phyloP scores from a whole-genome alignment of 2,888 invertebrate species.

The Asteroscopus sphinx region DNA sequence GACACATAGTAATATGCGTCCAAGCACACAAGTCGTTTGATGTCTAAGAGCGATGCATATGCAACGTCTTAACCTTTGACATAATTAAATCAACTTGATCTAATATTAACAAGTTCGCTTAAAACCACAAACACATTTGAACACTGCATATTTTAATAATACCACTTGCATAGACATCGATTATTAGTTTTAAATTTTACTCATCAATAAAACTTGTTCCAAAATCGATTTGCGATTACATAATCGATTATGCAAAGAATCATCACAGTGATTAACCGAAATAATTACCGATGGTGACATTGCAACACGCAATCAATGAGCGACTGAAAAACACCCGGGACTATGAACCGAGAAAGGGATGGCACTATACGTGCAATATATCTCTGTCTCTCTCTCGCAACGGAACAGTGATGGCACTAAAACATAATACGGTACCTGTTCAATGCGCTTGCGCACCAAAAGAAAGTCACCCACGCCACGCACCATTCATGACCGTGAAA shows the following conservation, averaged over 20 bases:
- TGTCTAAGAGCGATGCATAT: not conserved
- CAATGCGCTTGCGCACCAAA: slow-evolving; percentile 61
- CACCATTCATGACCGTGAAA: slow-evolving; percentile 84
- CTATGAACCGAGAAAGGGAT: too few relatives aligned
- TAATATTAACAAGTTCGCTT: slow-evolving; percentile 6
- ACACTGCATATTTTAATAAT: not conserved
- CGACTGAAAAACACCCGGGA: slow-evolving; percentile 55
- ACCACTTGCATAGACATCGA: not conserved
- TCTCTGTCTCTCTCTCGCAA: too few relatives aligned
- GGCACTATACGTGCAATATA: too few relatives aligned
- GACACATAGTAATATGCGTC: too few relatives aligned
- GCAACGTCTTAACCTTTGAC: slow-evolving; percentile 31
- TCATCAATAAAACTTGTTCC: slow-evolving; percentile 16
- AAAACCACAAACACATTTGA: not conserved
- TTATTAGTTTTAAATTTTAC: slow-evolving; percentile 2
- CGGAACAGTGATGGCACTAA: too few relatives aligned
- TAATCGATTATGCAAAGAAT: slow-evolving; percentile 53
- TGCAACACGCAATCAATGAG: slow-evolving; percentile 60
- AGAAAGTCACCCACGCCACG: slow-evolving; percentile 76
- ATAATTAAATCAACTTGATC: slow-evolving; percentile 13
- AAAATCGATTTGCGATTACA: slow-evolving; percentile 43
- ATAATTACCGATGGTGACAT: slow-evolving; percentile 60
- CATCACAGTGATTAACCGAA: slow-evolving; percentile 50
- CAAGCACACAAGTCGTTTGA: too few relatives aligned
- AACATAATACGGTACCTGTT: too few relatives aligned